Percentiles rank a stretch among this genome's conserved stretches.
These are phyloP conservation scores for Amphiduros pacificus DNA, from an alignment of 2,888 invertebrate genomes.

Conservation along the genomic window DNA sequence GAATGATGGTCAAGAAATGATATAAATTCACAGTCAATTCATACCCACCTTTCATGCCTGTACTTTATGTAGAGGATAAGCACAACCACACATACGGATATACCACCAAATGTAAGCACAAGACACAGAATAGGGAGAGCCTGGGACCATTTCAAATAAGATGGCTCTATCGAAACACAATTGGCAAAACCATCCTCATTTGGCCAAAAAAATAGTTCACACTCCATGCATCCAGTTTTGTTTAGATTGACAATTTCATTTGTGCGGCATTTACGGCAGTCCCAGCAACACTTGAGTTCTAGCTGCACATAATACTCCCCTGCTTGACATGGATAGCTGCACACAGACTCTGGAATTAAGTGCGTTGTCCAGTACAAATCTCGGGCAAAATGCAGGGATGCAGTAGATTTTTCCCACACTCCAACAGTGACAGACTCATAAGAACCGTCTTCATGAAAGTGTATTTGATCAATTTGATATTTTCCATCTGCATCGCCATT, in stretches of 20 bases:
- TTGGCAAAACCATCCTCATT: constrained; percentile 12
- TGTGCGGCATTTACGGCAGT: constrained; percentile 33
- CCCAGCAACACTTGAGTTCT: constrained; percentile 38
- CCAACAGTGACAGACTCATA: constrained; percentile 19
- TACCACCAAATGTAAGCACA: constrained; percentile 14
- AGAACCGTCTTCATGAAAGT: neutral
- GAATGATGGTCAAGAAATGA: too few species aligned
- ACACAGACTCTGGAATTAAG: constrained; percentile 25
- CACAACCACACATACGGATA: constrained; percentile 14
- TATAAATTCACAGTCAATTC: too few species aligned
- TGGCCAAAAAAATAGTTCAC: constrained; percentile 33
- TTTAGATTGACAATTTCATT: constrained; percentile 30
- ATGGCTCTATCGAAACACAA: constrained; percentile 11
- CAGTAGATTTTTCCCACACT: constrained; percentile 24
- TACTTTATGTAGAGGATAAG: constrained; percentile 27
- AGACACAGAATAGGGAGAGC: constrained; percentile 15
- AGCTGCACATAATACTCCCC: constrained; percentile 30
- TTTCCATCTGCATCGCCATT: constrained; percentile 25
- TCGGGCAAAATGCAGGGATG: neutral
- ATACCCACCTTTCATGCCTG: constrained; percentile 23
- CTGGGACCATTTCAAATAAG: constrained; percentile 1
- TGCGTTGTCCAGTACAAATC: constrained; percentile 12
- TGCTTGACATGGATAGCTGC: constrained; percentile 31
- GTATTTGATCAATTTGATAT: constrained; percentile 24
- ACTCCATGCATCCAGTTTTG: constrained; percentile 28